A percentile compares a stretch with the other conserved stretches of the same genome.
These are phyloP conservation scores for Drosophila anceps DNA, from an alignment of 2,888 invertebrate species.

Conservation along the genomic window DNA sequence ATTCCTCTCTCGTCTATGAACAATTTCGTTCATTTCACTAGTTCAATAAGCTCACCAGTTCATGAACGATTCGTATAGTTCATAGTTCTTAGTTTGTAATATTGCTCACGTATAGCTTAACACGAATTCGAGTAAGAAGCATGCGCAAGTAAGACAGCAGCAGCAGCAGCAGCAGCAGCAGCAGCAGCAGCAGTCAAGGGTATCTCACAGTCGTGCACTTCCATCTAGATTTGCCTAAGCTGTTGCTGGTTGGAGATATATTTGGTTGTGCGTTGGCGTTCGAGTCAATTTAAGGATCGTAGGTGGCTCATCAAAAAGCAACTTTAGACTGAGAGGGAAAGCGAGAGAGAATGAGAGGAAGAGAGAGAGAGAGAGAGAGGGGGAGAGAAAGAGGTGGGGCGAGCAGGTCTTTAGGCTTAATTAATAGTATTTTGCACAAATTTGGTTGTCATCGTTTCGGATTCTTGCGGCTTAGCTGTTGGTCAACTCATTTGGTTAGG, in stretches of 20 bases:
- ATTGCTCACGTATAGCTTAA: no score
- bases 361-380: neutral
- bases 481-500: constrained; percentile 31
- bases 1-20: no score
- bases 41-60: no score
- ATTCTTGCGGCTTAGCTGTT: constrained; percentile 17
- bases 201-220: neutral
- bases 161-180: no score
- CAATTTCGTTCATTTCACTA: no score
- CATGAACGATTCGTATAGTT: no score
- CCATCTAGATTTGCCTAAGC: constrained; percentile 1
- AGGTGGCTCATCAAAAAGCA: constrained; percentile 39
- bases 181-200: neutral
- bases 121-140: no score
- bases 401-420: constrained; percentile 40
- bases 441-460: constrained; percentile 52
- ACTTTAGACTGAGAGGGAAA: neutral
- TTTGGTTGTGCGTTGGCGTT: constrained; percentile 31
- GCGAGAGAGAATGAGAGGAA: neutral
- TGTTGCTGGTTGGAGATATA: constrained; percentile 41
- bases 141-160: no score
- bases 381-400: no score
- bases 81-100: no score
- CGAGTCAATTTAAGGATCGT: constrained; percentile 59
- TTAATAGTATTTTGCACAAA: constrained; percentile 47